Evolutionary conservation across 2,888 invertebrate genomes (phyloP).

Genomic region (Lagria hirta): DNA sequence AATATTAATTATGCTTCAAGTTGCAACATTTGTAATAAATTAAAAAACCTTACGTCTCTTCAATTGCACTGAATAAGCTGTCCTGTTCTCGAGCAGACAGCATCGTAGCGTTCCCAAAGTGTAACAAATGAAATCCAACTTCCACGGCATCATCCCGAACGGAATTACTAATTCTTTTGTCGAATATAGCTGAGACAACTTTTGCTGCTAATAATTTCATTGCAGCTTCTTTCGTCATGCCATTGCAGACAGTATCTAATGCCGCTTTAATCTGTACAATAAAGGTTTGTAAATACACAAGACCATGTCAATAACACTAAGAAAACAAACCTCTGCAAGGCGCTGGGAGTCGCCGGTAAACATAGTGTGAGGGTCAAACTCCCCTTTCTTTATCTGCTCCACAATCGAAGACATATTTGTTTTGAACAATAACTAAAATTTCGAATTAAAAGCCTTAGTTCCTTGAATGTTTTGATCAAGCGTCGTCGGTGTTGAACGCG

Average conservation of each 20-base stretch:
- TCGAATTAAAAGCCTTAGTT: too few species aligned
- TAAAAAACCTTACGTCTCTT: slow-evolving; percentile 8
- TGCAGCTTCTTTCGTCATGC: slow-evolving; percentile 1
- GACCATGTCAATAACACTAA: not conserved
- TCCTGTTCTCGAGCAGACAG: slow-evolving; percentile 11
- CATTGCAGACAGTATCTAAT: slow-evolving; percentile 2
- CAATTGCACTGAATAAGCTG: slow-evolving; percentile 1
- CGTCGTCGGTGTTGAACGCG: too few species aligned
- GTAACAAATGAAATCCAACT: slow-evolving; percentile 5
- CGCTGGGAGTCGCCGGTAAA: slow-evolving; percentile 3
- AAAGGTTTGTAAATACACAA: slow-evolving; percentile 1
- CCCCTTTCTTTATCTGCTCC: slow-evolving; percentile 6
- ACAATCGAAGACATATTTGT: slow-evolving; percentile 7
- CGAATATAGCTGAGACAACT: slow-evolving; percentile 6
- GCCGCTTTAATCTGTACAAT: slow-evolving; percentile 7
- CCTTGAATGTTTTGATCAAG: too few species aligned
- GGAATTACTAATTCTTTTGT: not conserved
- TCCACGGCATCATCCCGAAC: slow-evolving; percentile 4
- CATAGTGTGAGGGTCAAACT: slow-evolving; percentile 3
- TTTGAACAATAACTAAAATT: slow-evolving; percentile 1
- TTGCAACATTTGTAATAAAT: not conserved
- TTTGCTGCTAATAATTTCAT: slow-evolving; percentile 6
- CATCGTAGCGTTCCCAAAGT: slow-evolving; percentile 2
- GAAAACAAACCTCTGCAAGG: slow-evolving; percentile 11
- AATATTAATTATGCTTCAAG: too few species aligned